A percentile compares a stretch with the other conserved stretches of the same genome.
Evolutionary conservation across 1,140 invertebrate genomes (phyloP).

Genomic region (Drosophila obscura): DNA sequence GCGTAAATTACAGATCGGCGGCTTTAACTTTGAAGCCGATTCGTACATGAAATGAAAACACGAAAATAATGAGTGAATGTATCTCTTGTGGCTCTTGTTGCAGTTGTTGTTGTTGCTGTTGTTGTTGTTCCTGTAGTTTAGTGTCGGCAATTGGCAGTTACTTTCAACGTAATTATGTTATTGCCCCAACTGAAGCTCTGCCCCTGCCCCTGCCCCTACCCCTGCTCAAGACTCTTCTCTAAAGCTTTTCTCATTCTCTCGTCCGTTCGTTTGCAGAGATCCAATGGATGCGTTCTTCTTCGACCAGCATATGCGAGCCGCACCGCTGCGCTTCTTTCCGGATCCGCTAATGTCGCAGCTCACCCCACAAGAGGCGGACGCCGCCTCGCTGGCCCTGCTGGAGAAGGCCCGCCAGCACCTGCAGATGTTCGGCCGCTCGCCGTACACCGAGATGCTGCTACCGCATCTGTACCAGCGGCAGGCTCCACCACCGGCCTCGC

Average conservation of each 20-base stretch:
- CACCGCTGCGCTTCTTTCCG: constrained; percentile 86
- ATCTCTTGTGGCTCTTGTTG: constrained; percentile 58
- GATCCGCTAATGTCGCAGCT: constrained; percentile 82
- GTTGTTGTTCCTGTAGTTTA: constrained; percentile 68
- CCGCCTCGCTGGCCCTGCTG: constrained; percentile 85
- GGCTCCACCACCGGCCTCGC: constrained; percentile 57
- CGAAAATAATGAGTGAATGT: constrained; percentile 80
- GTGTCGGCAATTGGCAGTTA: constrained; percentile 76
- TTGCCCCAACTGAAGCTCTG: constrained; percentile 17
- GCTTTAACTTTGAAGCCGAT: constrained; percentile 83
- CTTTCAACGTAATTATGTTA: constrained; percentile 64
- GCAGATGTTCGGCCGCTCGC: constrained; percentile 85
- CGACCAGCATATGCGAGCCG: constrained; percentile 88
- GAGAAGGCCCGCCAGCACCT: constrained; percentile 87
- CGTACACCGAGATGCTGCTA: constrained; percentile 82
- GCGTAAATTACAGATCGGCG: constrained; percentile 84
- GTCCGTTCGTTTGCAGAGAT: constrained; percentile 82
- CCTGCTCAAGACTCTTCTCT: too few species aligned
- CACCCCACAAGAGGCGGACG: constrained; percentile 86
- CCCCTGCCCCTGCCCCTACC: constrained; percentile 1
- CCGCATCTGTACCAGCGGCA: constrained; percentile 82
- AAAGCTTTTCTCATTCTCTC: background rate
- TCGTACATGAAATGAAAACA: constrained; percentile 84
- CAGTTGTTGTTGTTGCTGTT: constrained; percentile 49
- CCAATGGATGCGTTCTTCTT: constrained; percentile 88